A percentile compares a stretch with the other conserved stretches of the same genome.
Conservation (phyloP, 1,140 invertebrate species). For the Ceratosolen solmsi region DNA sequence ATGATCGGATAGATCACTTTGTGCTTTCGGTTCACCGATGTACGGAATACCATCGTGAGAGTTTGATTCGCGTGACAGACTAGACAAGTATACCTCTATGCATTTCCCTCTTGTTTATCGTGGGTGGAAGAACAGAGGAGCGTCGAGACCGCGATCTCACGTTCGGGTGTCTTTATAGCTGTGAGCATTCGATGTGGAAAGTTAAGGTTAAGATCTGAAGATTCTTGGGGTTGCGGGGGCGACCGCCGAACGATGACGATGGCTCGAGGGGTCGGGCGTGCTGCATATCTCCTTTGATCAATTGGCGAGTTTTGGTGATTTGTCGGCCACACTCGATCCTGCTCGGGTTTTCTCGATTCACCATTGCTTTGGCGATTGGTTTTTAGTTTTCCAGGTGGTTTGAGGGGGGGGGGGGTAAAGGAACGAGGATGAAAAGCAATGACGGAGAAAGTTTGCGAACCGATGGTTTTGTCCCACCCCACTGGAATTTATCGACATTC, state of each 20-base stretch:
- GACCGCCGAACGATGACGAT: neutral
- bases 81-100: neutral
- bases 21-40: slow-evolving; percentile 3
- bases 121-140: neutral
- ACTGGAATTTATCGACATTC: slow-evolving; percentile 10
- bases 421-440: neutral
- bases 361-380: slow-evolving; percentile 14
- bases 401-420: neutral
- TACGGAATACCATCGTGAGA: neutral
- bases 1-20: slow-evolving; percentile 22
- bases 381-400: slow-evolving; percentile 28
- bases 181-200: slow-evolving; percentile 18
- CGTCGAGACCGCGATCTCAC: neutral
- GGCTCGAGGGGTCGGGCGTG: neutral
- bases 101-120: slow-evolving; percentile 15
- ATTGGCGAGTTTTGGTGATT: slow-evolving; percentile 34
- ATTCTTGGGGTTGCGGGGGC: slow-evolving; percentile 18
- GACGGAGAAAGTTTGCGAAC: slow-evolving; percentile 7
- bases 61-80: slow-evolving; percentile 17
- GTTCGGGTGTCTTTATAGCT: slow-evolving; percentile 20
- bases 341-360: neutral
- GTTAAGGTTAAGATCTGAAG: neutral
- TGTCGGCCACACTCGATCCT: neutral
- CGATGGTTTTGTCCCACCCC: neutral
- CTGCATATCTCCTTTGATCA: slow-evolving; percentile 35